Base-by-base conservation (phyloP, 2,888 invertebrate species). In the Hypselothyrea guttata region DNA sequence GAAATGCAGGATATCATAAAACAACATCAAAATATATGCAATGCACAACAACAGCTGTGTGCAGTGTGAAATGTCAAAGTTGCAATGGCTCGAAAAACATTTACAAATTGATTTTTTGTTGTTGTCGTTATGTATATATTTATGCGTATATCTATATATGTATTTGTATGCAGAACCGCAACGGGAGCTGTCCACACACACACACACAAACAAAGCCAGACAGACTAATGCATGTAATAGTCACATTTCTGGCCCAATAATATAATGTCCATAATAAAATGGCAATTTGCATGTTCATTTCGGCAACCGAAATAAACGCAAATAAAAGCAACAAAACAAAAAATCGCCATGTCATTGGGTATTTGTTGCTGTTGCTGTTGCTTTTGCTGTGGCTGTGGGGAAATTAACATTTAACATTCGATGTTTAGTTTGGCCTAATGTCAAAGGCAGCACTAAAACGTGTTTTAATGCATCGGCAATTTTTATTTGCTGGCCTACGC, bases 61-160 rank as follows among this genome's bases (percentile, higher is more conserved):
- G 64, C 52, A 64, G 77, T 66, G 77, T 66, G 75, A 74, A 77
- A 77, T 81, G 81, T 78, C 77, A 84, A 81, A 74, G 84, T 76
- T 79, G 64, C 51, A 58, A 45, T 48, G 47, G 33, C 54, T 49
- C 71, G 66, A 74, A 81, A 78, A 84, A 78, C 78, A 78, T 78
- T 79, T 84, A 81, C 84, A 79, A 79, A 79, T 79, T 79, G 78
- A 84, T 84, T 84, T 78, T 77, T 79, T 81, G 79, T 67, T 76
- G 63, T 60, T 35, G 57, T 68, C 45, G 15, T 35, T 61, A 48
- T n/a, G 22, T 18, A 47, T 52, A 34, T 13, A 37, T 7, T 18
- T 12, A 49, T 55, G 41, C 38, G 37, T 62, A 57, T 51, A 54
- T 67, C 60, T 72, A 63, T 64, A 70, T 72, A 68, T 77, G 67